Conservation (phyloP, 2,797 vertebrate genomes). For the Sebastolobus alascanus region DNA sequence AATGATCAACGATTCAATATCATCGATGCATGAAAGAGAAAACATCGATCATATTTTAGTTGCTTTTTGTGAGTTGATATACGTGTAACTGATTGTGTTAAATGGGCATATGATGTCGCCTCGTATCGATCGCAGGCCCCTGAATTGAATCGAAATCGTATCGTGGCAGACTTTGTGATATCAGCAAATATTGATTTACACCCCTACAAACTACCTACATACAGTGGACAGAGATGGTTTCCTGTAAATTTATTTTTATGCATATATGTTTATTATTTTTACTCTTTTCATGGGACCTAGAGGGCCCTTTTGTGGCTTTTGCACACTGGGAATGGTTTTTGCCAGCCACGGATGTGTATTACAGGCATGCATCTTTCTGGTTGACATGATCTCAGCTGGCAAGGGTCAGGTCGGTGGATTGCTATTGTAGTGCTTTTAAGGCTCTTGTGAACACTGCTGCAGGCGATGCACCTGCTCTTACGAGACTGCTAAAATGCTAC, state of each 20-base stretch:
- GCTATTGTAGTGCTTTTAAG: background rate
- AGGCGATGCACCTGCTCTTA: conserved; percentile 35
- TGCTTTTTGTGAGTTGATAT: too few species aligned
- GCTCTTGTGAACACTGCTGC: conserved; percentile 3
- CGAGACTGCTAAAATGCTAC: background rate
- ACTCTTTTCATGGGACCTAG: background rate
- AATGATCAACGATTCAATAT: too few species aligned
- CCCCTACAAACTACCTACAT: background rate
- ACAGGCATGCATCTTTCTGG: background rate
- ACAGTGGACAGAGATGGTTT: background rate
- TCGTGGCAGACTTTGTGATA: too few species aligned
- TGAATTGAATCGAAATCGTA: too few species aligned
- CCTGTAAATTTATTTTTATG: background rate
- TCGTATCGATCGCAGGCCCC: too few species aligned
- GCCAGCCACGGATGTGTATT: background rate
- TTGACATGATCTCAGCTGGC: conserved; percentile 36
- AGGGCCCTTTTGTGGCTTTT: background rate
- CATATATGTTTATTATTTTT: background rate
- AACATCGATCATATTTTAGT: too few species aligned
- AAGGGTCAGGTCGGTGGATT: conserved; percentile 8
- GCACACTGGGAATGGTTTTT: background rate
- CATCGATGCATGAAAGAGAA: too few species aligned
- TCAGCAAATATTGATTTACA: too few species aligned
- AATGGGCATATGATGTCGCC: too few species aligned
- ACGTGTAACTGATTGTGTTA: too few species aligned